A percentile compares a stretch with the other conserved stretches of the same genome.
phyloP scores from a whole-genome alignment of 2,888 invertebrate species.

The Trichacis sp. region DNA sequence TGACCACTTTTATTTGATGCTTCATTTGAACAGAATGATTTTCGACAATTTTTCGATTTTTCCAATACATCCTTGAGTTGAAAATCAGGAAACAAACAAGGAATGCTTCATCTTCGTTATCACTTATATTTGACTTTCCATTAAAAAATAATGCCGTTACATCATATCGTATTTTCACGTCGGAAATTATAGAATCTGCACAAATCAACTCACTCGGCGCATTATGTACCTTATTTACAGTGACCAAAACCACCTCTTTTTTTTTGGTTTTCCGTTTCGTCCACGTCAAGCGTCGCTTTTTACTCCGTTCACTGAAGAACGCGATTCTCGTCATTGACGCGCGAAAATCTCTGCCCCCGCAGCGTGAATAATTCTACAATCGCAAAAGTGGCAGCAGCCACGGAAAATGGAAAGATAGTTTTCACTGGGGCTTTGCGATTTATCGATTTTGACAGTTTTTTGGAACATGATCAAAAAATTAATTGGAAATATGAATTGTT shows the following conservation, averaged over 20 bases:
- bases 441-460: too few relatives aligned
- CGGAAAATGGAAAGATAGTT: too few relatives aligned
- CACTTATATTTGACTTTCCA: slow-evolving; percentile 67
- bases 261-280: slow-evolving; percentile 16
- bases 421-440: too few relatives aligned
- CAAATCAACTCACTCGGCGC: slow-evolving; percentile 65
- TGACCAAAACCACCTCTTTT: slow-evolving; percentile 33
- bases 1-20: too few relatives aligned
- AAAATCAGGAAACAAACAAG: too few relatives aligned
- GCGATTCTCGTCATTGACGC: neutral
- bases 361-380: neutral
- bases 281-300: neutral
- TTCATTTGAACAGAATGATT: too few relatives aligned
- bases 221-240: slow-evolving; percentile 58
- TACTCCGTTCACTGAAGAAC: neutral
- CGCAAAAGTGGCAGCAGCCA: too few relatives aligned
- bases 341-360: too few relatives aligned
- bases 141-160: slow-evolving; percentile 67
- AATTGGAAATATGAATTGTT: too few relatives aligned
- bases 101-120: slow-evolving; percentile 51
- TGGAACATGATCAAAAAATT: too few relatives aligned
- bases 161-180: slow-evolving; percentile 51
- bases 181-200: slow-evolving; percentile 67
- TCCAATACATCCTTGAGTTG: neutral
- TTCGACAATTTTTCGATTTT: neutral